These are phyloP conservation scores for Ephialtes manifestator DNA, from an alignment of 2,888 invertebrate genomes.

Conservation along the genomic window DNA sequence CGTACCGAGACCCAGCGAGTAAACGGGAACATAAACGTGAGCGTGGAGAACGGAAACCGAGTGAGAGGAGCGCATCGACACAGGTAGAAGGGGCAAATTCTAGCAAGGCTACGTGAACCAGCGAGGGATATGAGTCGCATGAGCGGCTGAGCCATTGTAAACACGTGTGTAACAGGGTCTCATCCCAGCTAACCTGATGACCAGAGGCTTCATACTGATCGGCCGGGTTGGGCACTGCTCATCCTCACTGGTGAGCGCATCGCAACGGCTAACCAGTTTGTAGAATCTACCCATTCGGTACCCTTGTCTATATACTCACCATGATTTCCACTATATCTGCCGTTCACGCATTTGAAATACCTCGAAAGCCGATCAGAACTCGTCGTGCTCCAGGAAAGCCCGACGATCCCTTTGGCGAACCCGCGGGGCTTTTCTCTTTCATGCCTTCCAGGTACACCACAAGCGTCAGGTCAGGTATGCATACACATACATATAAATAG, in stretches of 20 bases:
- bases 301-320: conserved; percentile 22
- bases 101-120: conserved; percentile 47
- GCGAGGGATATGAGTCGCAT: conserved; percentile 81
- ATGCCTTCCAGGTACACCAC: conserved; percentile 38
- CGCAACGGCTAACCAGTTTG: conserved; percentile 19
- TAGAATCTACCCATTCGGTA: not conserved
- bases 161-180: conserved; percentile 84
- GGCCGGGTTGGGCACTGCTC: conserved; percentile 38
- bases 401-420: conserved; percentile 32
- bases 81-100: conserved; percentile 30
- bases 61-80: conserved; percentile 61
- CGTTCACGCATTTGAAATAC: conserved; percentile 35
- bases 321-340: conserved; percentile 46
- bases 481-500: conserved; percentile 17
- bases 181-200: conserved; percentile 76
- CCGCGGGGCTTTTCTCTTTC: conserved; percentile 19
- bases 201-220: conserved; percentile 65
- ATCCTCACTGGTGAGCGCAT: conserved; percentile 44
- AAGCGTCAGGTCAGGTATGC: conserved; percentile 1
- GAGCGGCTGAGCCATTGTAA: conserved; percentile 84
- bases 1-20: conserved; percentile 49
- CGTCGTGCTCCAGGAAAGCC: conserved; percentile 18
- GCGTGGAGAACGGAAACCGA: conserved; percentile 50
- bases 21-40: conserved; percentile 31
- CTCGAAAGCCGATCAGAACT: conserved; percentile 28